Conservation (phyloP, 2,797 vertebrate species). For the Epinephelus malabaricus region DNA sequence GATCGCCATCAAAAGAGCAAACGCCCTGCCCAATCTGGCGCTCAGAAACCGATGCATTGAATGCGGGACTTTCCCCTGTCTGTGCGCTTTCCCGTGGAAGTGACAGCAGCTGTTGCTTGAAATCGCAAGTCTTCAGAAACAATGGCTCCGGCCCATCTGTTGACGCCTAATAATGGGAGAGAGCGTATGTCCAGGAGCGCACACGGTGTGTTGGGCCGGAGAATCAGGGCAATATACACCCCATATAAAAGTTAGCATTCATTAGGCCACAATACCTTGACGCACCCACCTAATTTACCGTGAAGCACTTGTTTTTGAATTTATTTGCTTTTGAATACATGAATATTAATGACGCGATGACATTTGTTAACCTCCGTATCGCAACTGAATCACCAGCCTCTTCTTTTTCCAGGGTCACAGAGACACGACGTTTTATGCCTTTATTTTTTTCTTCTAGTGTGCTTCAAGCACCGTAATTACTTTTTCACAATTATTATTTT, state of each 20-base stretch:
- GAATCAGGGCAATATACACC: constrained; percentile 93
- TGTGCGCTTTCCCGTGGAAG: constrained; percentile 86
- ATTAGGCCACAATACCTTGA: constrained; percentile 90
- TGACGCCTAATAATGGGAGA: constrained; percentile 91
- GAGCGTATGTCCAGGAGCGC: constrained; percentile 95
- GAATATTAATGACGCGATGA: constrained; percentile 86
- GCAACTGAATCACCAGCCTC: constrained; percentile 65
- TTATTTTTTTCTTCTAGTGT: constrained; percentile 33
- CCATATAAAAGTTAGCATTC: constrained; percentile 95
- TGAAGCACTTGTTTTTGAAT: constrained; percentile 88
- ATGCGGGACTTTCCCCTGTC: constrained; percentile 72
- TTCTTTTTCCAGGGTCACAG: constrained; percentile 42
- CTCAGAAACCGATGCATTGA: constrained; percentile 77
- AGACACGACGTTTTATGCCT: constrained; percentile 51
- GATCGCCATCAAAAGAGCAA: constrained; percentile 87
- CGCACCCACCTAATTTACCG: constrained; percentile 88
- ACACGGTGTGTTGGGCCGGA: constrained; percentile 88
- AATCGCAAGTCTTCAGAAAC: constrained; percentile 91
- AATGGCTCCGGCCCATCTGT: constrained; percentile 95
- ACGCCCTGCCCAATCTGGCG: constrained; percentile 87
- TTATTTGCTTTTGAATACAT: constrained; percentile 87
- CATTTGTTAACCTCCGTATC: constrained; percentile 85
- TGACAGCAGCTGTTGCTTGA: constrained; percentile 96
- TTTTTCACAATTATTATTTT: constrained; percentile 9
- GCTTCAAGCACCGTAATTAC: constrained; percentile 51